Evolutionary conservation across 1,140 invertebrate genomes (phyloP).

Genomic region (Ctenoplectra terminalis): DNA sequence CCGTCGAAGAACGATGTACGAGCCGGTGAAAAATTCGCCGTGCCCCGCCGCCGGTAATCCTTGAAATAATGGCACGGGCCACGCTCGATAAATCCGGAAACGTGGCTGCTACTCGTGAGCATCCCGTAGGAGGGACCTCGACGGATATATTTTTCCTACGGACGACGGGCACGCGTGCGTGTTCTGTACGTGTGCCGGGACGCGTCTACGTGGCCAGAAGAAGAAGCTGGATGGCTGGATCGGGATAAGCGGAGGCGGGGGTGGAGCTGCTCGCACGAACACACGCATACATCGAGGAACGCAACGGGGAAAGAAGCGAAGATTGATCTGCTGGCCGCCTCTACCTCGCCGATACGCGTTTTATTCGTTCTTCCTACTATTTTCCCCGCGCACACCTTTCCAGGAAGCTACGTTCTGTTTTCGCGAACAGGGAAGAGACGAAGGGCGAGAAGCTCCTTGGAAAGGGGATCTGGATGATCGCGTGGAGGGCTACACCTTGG

Average conservation of each 20-base stretch:
- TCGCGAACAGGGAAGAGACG: too few relatives aligned
- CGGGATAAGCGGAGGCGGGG: slow-evolving; percentile 45
- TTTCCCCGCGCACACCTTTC: slow-evolving; percentile 15
- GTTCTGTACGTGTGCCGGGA: slow-evolving; percentile 49
- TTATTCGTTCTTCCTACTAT: slow-evolving; percentile 74
- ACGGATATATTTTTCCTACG: slow-evolving; percentile 59
- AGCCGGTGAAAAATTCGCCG: slow-evolving; percentile 54
- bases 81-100: slow-evolving; percentile 73
- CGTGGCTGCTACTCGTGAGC: slow-evolving; percentile 41
- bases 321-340: slow-evolving; percentile 79
- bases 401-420: too few relatives aligned
- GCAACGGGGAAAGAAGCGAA: slow-evolving; percentile 74
- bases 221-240: slow-evolving; percentile 74
- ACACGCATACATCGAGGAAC: slow-evolving; percentile 30
- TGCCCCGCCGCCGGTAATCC: slow-evolving; percentile 60
- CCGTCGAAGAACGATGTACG: slow-evolving; percentile 47
- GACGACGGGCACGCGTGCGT: slow-evolving; percentile 65
- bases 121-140: slow-evolving; percentile 51
- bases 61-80: slow-evolving; percentile 70
- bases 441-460: slow-evolving; percentile 8
- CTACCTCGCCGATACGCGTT: slow-evolving; percentile 75
- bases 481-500: slow-evolving; percentile 62
- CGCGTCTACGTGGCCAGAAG: slow-evolving; percentile 55
- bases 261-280: slow-evolving; percentile 35
- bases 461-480: slow-evolving; percentile 58